phyloP scores from a whole-genome alignment of 1,140 invertebrate species.

The Phymorhynchus buccinoides region DNA sequence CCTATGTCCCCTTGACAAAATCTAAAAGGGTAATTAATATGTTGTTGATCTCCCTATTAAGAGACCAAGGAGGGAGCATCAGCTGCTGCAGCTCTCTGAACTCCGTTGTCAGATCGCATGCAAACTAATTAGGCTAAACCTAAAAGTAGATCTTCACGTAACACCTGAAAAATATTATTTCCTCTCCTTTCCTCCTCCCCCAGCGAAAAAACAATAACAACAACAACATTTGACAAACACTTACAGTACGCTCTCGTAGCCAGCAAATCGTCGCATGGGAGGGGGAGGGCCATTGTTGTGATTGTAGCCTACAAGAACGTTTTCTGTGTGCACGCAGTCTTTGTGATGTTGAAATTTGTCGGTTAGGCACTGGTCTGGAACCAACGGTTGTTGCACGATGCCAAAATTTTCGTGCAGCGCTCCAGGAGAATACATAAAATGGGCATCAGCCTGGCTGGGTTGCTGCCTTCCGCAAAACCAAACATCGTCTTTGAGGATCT shows the following conservation, averaged over 20 bases:
- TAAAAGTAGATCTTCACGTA: too few species aligned
- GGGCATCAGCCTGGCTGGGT: background rate
- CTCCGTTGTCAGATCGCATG: too few species aligned
- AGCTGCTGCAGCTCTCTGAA: too few species aligned
- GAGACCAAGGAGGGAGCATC: too few species aligned
- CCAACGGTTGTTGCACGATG: background rate
- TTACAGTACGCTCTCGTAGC: constrained; percentile 8
- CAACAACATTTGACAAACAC: background rate
- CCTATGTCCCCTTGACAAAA: too few species aligned
- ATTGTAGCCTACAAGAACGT: background rate
- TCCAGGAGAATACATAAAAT: background rate
- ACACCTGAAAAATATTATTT: too few species aligned
- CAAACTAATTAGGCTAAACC: too few species aligned
- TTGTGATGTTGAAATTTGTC: background rate
- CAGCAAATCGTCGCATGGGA: constrained; percentile 14
- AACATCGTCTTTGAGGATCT: constrained; percentile 33
- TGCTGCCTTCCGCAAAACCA: constrained; percentile 24
- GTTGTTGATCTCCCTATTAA: too few species aligned
- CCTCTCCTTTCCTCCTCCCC: too few species aligned
- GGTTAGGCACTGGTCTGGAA: background rate
- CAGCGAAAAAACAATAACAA: too few species aligned
- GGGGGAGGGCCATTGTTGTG: background rate
- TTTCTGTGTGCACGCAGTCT: constrained; percentile 2
- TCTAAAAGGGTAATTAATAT: too few species aligned
- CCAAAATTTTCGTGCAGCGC: background rate